These are phyloP conservation scores for Gastrophysa polygoni DNA, from an alignment of 2,888 invertebrate genomes.

Conservation along the genomic window DNA sequence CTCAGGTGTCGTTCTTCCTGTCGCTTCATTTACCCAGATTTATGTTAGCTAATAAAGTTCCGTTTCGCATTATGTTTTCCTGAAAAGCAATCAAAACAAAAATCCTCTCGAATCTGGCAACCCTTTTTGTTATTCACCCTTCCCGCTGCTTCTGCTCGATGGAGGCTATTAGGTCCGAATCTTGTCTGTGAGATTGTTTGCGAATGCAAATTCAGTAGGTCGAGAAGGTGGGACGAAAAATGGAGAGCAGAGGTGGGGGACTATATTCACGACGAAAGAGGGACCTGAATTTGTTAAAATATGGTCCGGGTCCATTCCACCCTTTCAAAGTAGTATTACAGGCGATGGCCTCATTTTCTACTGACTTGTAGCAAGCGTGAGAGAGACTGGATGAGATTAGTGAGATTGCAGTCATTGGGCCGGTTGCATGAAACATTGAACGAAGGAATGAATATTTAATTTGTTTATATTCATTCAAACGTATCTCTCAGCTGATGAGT, in stretches of 20 bases:
- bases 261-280: not conserved
- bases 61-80: not conserved
- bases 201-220: conserved; percentile 38
- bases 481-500: too few relatives aligned
- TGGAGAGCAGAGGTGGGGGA: not conserved
- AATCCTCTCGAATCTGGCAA: not conserved
- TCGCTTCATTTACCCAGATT: not conserved
- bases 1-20: not conserved
- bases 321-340: too few relatives aligned
- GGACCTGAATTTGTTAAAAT: too few relatives aligned
- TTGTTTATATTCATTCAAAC: too few relatives aligned
- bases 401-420: too few relatives aligned
- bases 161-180: conserved; percentile 13
- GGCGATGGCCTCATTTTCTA: too few relatives aligned
- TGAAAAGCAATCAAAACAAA: conserved; percentile 1
- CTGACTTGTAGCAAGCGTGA: too few relatives aligned
- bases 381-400: too few relatives aligned
- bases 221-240: not conserved
- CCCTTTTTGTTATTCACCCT: not conserved
- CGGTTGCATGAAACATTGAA: too few relatives aligned
- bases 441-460: too few relatives aligned
- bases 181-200: conserved; percentile 31
- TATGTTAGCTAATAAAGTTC: not conserved
- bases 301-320: too few relatives aligned
- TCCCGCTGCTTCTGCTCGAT: not conserved